Evolutionary conservation across 2,797 vertebrate genomes (phyloP).

Genomic region (Spea hammondii): DNA sequence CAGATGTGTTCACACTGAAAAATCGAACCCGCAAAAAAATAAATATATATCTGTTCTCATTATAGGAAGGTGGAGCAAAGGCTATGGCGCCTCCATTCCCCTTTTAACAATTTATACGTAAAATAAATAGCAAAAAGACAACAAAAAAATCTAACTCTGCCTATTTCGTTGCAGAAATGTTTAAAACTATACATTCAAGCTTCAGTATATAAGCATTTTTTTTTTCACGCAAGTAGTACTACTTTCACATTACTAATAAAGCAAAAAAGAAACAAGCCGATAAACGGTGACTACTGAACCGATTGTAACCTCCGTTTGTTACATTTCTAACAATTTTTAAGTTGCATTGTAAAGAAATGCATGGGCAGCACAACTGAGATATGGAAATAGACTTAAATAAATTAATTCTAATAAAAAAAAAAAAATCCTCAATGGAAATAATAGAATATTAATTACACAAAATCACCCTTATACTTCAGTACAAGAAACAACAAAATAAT

Average conservation of each 20-base stretch:
- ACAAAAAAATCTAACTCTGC: neutral
- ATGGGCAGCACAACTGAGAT: neutral
- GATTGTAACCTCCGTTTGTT: too few species aligned
- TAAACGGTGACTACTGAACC: too few species aligned
- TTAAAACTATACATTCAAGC: neutral
- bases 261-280: neutral
- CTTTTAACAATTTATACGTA: too few species aligned
- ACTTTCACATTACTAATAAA: neutral
- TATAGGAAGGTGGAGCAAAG: neutral
- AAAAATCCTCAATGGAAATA: neutral
- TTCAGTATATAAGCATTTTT: neutral
- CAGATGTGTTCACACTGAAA: too few species aligned
- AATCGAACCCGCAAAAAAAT: neutral
- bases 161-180: neutral
- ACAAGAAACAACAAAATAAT: slow-evolving; percentile 31
- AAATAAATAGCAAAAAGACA: neutral
- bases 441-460: slow-evolving; percentile 20
- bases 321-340: too few species aligned
- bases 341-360: neutral
- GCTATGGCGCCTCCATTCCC: neutral
- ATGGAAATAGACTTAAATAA: neutral
- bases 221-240: neutral
- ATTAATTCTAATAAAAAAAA: neutral
- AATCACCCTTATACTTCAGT: slow-evolving; percentile 31
- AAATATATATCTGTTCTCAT: neutral